These are phyloP conservation scores for Sebastes aleutianus DNA, from an alignment of 2,797 vertebrate genomes.

Conservation along the genomic window DNA sequence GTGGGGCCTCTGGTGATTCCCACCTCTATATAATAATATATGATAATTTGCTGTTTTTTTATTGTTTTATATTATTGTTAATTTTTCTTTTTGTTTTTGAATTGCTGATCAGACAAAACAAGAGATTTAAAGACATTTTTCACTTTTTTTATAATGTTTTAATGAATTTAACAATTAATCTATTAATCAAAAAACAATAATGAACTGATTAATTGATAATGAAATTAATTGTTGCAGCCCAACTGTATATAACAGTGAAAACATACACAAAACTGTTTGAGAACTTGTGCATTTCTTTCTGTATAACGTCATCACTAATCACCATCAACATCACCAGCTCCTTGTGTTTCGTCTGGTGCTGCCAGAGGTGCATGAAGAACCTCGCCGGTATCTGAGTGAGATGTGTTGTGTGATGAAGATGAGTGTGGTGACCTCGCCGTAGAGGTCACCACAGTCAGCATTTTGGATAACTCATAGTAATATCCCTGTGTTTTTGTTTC, in stretches of 20 bases:
- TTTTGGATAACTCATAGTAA: not conserved
- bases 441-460: not conserved
- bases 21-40: not conserved
- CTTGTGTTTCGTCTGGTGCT: conserved; percentile 43
- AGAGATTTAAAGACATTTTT: not conserved
- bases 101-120: not conserved
- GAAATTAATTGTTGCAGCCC: not conserved
- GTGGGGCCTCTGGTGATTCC: too few species aligned
- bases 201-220: not conserved
- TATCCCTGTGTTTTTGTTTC: not conserved
- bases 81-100: not conserved
- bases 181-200: not conserved
- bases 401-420: not conserved
- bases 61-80: not conserved
- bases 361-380: conserved; percentile 59
- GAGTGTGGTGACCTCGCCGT: not conserved
- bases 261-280: not conserved
- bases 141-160: not conserved
- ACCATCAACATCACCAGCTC: conserved; percentile 40
- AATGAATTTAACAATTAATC: not conserved
- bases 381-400: conserved; percentile 1
- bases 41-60: not conserved
- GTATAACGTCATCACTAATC: conserved; percentile 29
- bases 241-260: not conserved
- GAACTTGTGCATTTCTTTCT: conserved; percentile 15